Evolutionary conservation across 2,888 invertebrate genomes (phyloP).

Genomic region (Meiosimyza platycephala): DNA sequence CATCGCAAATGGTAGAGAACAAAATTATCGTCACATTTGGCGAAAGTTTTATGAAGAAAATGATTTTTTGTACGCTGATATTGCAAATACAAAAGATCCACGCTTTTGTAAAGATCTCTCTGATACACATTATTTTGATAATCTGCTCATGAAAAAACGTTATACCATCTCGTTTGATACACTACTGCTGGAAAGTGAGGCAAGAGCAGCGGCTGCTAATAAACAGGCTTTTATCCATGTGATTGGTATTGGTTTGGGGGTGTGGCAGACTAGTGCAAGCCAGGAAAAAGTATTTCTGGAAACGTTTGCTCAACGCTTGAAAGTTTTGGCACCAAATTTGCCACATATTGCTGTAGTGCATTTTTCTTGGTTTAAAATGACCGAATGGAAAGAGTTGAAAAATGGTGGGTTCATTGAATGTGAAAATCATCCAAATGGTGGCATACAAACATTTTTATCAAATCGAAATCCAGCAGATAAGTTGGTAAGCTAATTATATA

Average conservation of each 20-base stretch:
- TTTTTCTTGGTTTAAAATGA: slow-evolving; percentile 71
- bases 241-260: slow-evolving; percentile 73
- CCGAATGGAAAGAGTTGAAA: slow-evolving; percentile 66
- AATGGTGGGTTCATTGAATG: slow-evolving; percentile 61
- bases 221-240: slow-evolving; percentile 72
- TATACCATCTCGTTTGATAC: slow-evolving; percentile 71
- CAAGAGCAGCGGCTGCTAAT: slow-evolving; percentile 68
- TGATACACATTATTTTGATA: slow-evolving; percentile 48
- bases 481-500: slow-evolving; percentile 51
- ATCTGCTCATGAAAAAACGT: slow-evolving; percentile 58
- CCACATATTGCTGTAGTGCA: slow-evolving; percentile 72
- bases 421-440: slow-evolving; percentile 54
- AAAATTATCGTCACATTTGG: slow-evolving; percentile 50
- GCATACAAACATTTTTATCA: slow-evolving; percentile 68
- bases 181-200: slow-evolving; percentile 71
- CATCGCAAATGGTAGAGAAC: not conserved
- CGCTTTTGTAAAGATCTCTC: slow-evolving; percentile 35
- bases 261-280: slow-evolving; percentile 72
- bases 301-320: slow-evolving; percentile 71
- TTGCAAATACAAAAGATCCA: slow-evolving; percentile 40
- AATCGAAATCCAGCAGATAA: slow-evolving; percentile 70
- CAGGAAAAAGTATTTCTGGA: slow-evolving; percentile 73
- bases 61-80: slow-evolving; percentile 43
- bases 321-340: slow-evolving; percentile 67
- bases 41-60: slow-evolving; percentile 52